These are phyloP conservation scores for Premnoplex brunnescens DNA, from an alignment of 2,797 vertebrate species.

Conservation along the genomic window DNA sequence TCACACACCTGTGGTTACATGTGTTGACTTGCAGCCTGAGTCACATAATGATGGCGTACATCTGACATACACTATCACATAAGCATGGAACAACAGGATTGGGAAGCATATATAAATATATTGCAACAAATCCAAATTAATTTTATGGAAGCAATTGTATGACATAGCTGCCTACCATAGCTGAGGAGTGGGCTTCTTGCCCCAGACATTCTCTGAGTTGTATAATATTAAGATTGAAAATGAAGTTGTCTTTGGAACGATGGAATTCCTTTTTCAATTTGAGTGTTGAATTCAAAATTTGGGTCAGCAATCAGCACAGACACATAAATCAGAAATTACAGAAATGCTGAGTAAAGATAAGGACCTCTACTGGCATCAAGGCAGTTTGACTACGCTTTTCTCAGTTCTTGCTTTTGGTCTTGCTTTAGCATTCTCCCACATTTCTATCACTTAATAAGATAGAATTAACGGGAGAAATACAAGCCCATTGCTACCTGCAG, in stretches of 20 bases:
- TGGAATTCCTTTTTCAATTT: not conserved
- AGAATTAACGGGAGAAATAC: not conserved
- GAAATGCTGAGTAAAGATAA: not conserved
- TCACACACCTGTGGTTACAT: slow-evolving; percentile 21
- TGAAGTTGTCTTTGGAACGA: not conserved
- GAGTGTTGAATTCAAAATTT: not conserved
- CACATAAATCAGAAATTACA: not conserved
- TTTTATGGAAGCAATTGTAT: not conserved
- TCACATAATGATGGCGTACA: slow-evolving; percentile 27
- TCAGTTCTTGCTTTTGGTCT: not conserved
- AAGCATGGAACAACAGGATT: not conserved
- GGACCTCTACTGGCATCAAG: not conserved
- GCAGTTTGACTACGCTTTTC: not conserved
- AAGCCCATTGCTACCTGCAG: not conserved
- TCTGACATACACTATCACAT: not conserved
- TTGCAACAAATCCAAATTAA: not conserved
- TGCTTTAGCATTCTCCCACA: not conserved
- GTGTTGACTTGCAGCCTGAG: slow-evolving; percentile 15
- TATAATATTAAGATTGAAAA: not conserved
- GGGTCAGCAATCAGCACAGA: not conserved
- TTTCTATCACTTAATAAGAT: not conserved
- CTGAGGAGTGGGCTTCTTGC: not conserved
- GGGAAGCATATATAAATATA: not conserved
- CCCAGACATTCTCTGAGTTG: not conserved
- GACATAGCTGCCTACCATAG: not conserved